These are phyloP conservation scores for Rhopalosiphum nymphaeae DNA, from an alignment of 2,888 invertebrate genomes.

Conservation along the genomic window DNA sequence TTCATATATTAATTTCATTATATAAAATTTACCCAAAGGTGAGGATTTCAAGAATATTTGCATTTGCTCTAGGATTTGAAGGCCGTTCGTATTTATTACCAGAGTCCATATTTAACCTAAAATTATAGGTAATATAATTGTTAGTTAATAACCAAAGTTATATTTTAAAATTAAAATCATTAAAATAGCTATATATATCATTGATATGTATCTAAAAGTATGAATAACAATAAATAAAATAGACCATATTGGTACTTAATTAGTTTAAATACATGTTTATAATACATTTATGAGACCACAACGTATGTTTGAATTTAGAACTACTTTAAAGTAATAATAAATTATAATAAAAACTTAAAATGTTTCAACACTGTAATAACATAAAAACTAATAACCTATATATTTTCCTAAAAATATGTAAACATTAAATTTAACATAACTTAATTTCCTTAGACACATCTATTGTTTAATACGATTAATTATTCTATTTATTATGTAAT, in stretches of 20 bases:
- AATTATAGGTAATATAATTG: not conserved
- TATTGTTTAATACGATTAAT: not conserved
- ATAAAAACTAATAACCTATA: not conserved
- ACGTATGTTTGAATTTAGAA: not conserved
- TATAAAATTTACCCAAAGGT: constrained; percentile 74
- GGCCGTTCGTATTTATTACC: constrained; percentile 70
- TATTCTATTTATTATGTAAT: not conserved
- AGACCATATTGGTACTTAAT: not conserved
- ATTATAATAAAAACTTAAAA: not conserved
- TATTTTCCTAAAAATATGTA: not conserved
- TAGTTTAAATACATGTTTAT: not conserved
- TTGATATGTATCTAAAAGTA: too few relatives aligned
- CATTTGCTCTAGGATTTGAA: constrained; percentile 74
- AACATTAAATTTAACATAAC: not conserved
- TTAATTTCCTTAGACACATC: not conserved
- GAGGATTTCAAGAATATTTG: constrained; percentile 76
- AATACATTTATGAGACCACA: not conserved
- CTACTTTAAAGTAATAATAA: not conserved
- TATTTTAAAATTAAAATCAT: too few relatives aligned
- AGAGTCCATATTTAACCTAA: constrained; percentile 9
- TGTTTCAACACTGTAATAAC: not conserved
- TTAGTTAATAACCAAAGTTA: too few relatives aligned
- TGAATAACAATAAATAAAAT: not conserved
- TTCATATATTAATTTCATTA: not conserved
- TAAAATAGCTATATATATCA: too few relatives aligned